Percentiles rank a stretch among this genome's conserved stretches.
Evolutionary conservation across 2,113 vertebrate genomes (phyloP).

Genomic region (Egretta garzetta): DNA sequence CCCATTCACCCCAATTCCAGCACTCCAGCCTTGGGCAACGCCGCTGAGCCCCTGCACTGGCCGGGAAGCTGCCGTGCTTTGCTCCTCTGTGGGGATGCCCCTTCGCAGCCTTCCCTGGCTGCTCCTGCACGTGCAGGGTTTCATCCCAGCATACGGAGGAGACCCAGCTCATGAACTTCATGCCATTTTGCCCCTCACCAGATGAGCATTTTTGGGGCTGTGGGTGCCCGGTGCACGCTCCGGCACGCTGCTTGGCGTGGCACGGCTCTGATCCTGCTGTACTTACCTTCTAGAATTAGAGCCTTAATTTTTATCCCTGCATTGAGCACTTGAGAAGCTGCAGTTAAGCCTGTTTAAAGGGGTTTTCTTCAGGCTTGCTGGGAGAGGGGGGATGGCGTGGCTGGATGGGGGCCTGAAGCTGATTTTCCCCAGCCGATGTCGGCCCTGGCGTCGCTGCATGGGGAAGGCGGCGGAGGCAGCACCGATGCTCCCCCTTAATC

Average conservation of each 20-base stretch:
- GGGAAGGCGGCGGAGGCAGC: not conserved
- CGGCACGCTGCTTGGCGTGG: accelerated
- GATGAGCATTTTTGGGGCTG: accelerated
- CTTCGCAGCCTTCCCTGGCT: not conserved
- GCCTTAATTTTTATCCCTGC: slow-evolving; percentile 62
- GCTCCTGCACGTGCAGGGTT: not conserved
- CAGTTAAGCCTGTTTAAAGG: slow-evolving; percentile 54
- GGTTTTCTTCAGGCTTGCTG: slow-evolving; percentile 33
- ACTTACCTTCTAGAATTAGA: slow-evolving; percentile 73
- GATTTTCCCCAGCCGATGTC: not conserved
- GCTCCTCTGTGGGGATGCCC: accelerated
- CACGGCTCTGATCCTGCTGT: slow-evolving; percentile 31
- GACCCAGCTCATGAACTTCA: not conserved
- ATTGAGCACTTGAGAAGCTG: slow-evolving; percentile 65
- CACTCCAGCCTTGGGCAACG: not conserved
- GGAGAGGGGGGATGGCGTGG: not conserved
- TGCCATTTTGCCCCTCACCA: accelerated
- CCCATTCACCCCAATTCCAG: accelerated
- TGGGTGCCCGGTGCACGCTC: not conserved
- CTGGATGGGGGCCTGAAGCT: slow-evolving; percentile 7
- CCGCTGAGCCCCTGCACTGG: accelerated
- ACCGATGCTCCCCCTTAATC: slow-evolving; percentile 11
- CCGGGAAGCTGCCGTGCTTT: accelerated
- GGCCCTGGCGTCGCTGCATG: accelerated
- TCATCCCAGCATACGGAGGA: accelerated